Conservation (phyloP, 2,888 invertebrate genomes). For the Macroteleia sp. region DNA sequence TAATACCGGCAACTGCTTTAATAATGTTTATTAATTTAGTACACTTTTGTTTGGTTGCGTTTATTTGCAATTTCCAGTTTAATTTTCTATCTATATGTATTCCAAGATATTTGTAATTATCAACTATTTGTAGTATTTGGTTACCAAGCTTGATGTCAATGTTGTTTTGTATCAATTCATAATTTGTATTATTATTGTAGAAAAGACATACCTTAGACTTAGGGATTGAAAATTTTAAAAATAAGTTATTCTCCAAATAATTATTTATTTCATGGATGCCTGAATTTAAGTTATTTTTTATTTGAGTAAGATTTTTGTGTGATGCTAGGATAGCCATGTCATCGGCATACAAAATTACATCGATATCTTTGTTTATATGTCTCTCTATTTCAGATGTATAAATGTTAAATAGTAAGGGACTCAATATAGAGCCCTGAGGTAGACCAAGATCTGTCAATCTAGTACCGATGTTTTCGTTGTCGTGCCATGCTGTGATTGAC, state of each 20-base stretch:
- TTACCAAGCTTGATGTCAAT: neutral
- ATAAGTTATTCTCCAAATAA: neutral
- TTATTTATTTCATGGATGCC: neutral
- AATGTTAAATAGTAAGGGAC: neutral
- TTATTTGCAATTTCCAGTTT: neutral
- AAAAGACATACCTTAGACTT: neutral
- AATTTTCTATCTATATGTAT: neutral
- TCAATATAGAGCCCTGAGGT: neutral
- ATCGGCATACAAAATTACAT: neutral
- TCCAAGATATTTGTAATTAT: slow-evolving; percentile 6
- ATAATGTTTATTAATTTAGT: neutral
- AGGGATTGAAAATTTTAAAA: neutral
- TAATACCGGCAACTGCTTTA: neutral
- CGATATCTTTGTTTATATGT: neutral
- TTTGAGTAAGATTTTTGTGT: neutral
- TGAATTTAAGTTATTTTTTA: neutral
- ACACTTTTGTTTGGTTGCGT: neutral
- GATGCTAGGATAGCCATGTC: neutral
- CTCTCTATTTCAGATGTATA: neutral
- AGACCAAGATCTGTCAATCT: neutral
- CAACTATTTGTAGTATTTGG: neutral
- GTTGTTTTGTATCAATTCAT: neutral
- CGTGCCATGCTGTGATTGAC: neutral
- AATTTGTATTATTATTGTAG: neutral
- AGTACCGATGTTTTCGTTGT: neutral